Percentiles rank a stretch among this genome's conserved stretches.
phyloP scores from a whole-genome alignment of 2,113 vertebrate species.

The Eulacestoma nigropectus region DNA sequence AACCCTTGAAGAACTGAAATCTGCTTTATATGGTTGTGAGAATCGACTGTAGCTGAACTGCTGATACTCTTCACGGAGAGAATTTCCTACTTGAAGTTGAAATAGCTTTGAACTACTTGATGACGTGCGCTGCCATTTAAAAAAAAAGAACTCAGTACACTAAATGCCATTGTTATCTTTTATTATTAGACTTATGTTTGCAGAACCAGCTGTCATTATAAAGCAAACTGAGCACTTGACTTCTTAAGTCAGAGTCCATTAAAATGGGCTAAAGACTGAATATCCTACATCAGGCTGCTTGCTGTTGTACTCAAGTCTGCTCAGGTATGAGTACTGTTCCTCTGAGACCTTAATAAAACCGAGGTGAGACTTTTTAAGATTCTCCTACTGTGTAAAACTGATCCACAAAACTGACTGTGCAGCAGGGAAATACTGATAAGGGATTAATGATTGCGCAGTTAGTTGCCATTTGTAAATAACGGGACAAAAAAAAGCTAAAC shows the following conservation, averaged over 20 bases:
- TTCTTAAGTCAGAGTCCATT: not conserved
- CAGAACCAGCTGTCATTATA: not conserved
- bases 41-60: not conserved
- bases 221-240: not conserved
- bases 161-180: conserved; percentile 6
- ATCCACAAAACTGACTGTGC: not conserved
- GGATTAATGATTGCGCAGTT: not conserved
- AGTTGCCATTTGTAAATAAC: not conserved
- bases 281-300: not conserved
- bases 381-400: not conserved
- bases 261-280: not conserved
- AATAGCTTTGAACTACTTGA: not conserved
- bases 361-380: not conserved
- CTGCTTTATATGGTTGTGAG: not conserved
- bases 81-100: not conserved
- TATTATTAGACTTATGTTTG: not conserved
- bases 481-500: not conserved
- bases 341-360: not conserved
- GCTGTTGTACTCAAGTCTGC: not conserved
- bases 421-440: not conserved
- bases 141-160: not conserved
- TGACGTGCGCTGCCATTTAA: not conserved
- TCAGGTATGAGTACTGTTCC: not conserved
- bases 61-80: not conserved
- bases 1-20: not conserved